Evolutionary conservation across 2,113 vertebrate genomes (phyloP).

Genomic region (Balaeniceps rex): DNA sequence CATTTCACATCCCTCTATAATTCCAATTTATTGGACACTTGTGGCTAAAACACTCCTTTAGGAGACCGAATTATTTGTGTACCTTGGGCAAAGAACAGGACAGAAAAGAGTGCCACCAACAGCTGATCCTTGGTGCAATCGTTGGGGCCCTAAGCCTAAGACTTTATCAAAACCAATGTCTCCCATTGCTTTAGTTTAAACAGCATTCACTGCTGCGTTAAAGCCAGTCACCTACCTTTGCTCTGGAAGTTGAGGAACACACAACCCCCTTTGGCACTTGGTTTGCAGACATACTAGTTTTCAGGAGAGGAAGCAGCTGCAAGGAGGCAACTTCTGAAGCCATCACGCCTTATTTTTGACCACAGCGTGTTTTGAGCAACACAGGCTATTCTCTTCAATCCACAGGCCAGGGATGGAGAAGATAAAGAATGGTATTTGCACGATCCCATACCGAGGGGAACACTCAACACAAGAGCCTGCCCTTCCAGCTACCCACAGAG

Average conservation of each 20-base stretch:
- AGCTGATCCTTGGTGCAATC: not conserved
- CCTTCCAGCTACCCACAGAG: not conserved
- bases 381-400: not conserved
- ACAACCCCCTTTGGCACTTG: not conserved
- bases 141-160: not conserved
- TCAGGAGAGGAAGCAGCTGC: not conserved
- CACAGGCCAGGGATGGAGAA: not conserved
- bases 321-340: not conserved
- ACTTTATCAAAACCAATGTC: not conserved
- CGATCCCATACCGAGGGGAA: not conserved
- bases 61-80: not conserved
- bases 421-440: not conserved
- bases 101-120: not conserved
- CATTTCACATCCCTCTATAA: not conserved
- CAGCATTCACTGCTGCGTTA: not conserved
- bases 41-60: not conserved
- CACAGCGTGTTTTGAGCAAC: not conserved
- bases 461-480: not conserved
- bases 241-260: not conserved
- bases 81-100: not conserved
- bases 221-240: not conserved
- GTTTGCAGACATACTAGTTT: not conserved
- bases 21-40: accelerated
- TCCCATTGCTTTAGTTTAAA: not conserved
- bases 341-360: not conserved